Evolutionary conservation across 2,113 vertebrate species (phyloP).

Genomic region (Amphiprion percula): DNA sequence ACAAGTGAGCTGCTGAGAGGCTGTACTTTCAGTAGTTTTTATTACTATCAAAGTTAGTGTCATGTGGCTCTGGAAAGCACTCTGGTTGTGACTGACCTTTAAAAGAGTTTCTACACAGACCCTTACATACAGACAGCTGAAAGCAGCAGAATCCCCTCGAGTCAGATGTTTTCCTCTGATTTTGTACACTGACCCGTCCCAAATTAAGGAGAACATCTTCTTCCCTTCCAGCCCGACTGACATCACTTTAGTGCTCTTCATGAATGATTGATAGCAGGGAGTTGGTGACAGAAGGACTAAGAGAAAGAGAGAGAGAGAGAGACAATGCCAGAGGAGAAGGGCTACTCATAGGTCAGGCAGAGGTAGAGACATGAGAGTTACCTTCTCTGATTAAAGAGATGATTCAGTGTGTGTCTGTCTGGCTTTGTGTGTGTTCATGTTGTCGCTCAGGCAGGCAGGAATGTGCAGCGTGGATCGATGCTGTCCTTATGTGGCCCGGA

Average conservation of each 20-base stretch:
- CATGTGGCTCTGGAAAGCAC: neutral
- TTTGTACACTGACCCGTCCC: conserved; percentile 25
- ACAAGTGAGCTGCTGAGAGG: too few relatives aligned
- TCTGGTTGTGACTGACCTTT: conserved; percentile 11
- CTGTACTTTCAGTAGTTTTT: too few relatives aligned
- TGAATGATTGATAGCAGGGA: conserved; percentile 64
- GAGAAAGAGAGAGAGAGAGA: conserved; percentile 8
- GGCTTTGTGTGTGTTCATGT: conserved; percentile 12
- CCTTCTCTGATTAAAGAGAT: conserved; percentile 62
- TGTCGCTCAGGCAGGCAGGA: conserved; percentile 42
- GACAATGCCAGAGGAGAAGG: conserved; percentile 13
- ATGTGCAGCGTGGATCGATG: conserved; percentile 60
- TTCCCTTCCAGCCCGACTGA: conserved; percentile 22
- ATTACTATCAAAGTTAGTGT: neutral
- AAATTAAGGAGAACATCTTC: conserved; percentile 21
- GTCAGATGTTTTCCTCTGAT: conserved; percentile 18
- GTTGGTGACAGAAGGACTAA: conserved; percentile 1
- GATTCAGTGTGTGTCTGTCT: neutral
- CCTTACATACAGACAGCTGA: neutral
- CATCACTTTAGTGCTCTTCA: conserved; percentile 50
- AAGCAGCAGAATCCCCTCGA: neutral
- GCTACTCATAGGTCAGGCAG: conserved; percentile 26
- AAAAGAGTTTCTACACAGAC: neutral
- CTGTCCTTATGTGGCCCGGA: conserved; percentile 51
- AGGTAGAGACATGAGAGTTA: conserved; percentile 36